Base-by-base conservation (phyloP, 2,888 invertebrate genomes). In the Bombyx huttoni region DNA sequence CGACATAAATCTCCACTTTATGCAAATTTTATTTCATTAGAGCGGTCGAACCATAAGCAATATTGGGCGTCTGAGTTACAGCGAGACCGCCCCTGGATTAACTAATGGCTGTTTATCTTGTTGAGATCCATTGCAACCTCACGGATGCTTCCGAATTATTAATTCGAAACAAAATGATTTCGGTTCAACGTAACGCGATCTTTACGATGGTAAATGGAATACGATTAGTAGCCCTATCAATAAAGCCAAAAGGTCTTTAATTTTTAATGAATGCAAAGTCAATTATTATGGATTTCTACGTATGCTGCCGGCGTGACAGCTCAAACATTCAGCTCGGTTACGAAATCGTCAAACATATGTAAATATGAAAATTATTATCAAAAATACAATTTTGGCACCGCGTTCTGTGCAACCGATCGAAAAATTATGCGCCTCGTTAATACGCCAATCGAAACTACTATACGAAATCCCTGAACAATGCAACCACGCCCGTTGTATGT, bases 21-120 rank as follows among this genome's bases (percentile, higher is more conserved):
- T 87, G 88, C 86, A 80, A 87, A 88, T 88, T 85, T 83, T 81
- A 88, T 87, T 87, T 88, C 85, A 88, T 87, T 88, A 87, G 78
- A 76, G 78, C 81, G 79, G 84, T 82, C 73, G 75, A 78, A 72
- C 85, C 78, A 78, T 78, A 75, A 75, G 83, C 83, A 81, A 82
- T 85, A 85, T 84, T 75, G 79, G 72, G 63, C 59, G 70, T 69
- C 71, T 86, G 82, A 87, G 73, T 81, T 81, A 86, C 77, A 70
- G 79, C 76, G 69, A 70, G 73, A 58, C 81, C 77, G 77, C 82
- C 80, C 80, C 70, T 65, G 78, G 87, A 85, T 88, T 88, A 87
- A 75, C 85, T 87, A 87, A 88, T 87, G 79, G 84, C 83, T 82
- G 81, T 88, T 87, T 87, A 87, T 88, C 87, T 86, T 85, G 77